A percentile compares a stretch with the other conserved stretches of the same genome.
Evolutionary conservation across 2,113 vertebrate species (phyloP).

Genomic region (Paradisaea rubra): DNA sequence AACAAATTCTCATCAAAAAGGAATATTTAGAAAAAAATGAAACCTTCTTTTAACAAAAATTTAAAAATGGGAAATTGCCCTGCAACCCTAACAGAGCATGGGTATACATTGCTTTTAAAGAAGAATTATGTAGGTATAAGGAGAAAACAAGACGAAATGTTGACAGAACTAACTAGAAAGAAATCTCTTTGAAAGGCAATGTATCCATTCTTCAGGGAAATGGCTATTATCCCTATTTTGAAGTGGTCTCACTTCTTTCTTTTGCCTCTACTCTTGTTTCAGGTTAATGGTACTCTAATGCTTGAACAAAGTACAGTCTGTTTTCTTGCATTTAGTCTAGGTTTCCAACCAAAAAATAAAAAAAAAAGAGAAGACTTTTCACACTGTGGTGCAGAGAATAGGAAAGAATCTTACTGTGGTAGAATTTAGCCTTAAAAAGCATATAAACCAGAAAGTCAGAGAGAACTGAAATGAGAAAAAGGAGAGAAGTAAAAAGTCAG

Average conservation of each 20-base stretch:
- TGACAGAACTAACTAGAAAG: background rate
- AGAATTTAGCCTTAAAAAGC: background rate
- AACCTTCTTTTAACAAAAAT: background rate
- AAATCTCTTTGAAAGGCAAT: background rate
- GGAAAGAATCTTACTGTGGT: background rate
- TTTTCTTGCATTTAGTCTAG: background rate
- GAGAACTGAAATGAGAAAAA: background rate
- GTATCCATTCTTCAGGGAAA: background rate
- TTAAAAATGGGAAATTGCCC: background rate
- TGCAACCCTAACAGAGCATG: background rate
- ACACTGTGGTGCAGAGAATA: background rate
- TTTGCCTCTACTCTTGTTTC: background rate
- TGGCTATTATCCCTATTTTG: background rate
- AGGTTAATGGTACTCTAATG: background rate
- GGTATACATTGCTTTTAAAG: background rate
- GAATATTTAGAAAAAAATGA: background rate
- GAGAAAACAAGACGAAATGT: background rate
- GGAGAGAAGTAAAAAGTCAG: background rate
- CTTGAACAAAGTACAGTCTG: background rate
- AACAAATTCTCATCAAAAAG: background rate
- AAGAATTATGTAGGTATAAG: background rate
- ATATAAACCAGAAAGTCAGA: background rate
- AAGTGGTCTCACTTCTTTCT: background rate
- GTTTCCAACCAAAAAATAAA: background rate
- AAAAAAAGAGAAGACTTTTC: background rate